Evolutionary conservation across 2,888 invertebrate genomes (phyloP).

Genomic region (Panopea generosa): DNA sequence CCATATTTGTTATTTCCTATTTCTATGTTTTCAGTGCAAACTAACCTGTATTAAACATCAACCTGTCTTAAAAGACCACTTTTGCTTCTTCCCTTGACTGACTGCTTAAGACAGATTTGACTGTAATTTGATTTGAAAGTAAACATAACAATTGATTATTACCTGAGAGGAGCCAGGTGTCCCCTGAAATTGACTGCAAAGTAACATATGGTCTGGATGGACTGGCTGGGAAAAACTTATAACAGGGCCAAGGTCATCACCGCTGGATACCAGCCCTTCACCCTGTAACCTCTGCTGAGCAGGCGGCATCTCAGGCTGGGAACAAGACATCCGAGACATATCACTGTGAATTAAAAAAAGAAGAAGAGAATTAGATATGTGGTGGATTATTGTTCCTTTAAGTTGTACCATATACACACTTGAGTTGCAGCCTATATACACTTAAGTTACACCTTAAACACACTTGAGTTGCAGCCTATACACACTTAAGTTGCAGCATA

Average conservation of each 20-base stretch:
- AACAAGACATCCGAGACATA: constrained; percentile 71
- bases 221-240: constrained; percentile 95
- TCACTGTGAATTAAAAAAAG: constrained; percentile 35
- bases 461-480: no score
- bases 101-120: no score
- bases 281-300: constrained; percentile 29
- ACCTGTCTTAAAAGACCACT: no score
- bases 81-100: no score
- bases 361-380: not conserved
- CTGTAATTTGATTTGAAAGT: no score
- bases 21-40: no score
- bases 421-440: no score
- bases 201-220: constrained; percentile 92
- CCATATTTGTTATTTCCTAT: no score
- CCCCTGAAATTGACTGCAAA: constrained; percentile 88
- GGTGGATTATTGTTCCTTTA: not conserved
- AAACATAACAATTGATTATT: no score
- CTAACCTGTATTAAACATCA: no score
- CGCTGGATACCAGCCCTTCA: constrained; percentile 64
- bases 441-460: no score
- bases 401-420: not conserved
- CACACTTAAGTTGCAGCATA: no score
- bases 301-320: constrained; percentile 79
- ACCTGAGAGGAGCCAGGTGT: constrained; percentile 83
- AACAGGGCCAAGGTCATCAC: constrained; percentile 63